phyloP scores from a whole-genome alignment of 1,140 invertebrate genomes.

The Gryon sp. region DNA sequence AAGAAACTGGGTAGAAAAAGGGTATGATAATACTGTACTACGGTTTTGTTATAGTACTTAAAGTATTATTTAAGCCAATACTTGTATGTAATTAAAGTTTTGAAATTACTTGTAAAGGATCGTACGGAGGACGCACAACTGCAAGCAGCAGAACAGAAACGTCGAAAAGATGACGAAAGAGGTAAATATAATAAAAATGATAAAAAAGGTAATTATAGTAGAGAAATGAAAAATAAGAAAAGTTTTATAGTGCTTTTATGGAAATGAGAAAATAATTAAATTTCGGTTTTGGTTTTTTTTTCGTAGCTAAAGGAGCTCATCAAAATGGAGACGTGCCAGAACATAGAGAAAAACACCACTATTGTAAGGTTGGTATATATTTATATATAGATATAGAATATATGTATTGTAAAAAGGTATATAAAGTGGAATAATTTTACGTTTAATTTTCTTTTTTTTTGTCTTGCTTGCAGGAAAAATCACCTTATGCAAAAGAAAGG shows the following conservation, averaged over 20 bases:
- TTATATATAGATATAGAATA: not conserved
- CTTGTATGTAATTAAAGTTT: slow-evolving; percentile 21
- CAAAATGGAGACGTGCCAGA: slow-evolving; percentile 82
- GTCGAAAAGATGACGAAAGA: slow-evolving; percentile 87
- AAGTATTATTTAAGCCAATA: no score
- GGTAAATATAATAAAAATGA: slow-evolving; percentile 77
- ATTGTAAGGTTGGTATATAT: slow-evolving; percentile 77
- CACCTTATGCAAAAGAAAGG: slow-evolving; percentile 83
- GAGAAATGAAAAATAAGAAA: not conserved
- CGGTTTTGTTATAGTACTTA: no score
- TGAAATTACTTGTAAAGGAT: slow-evolving; percentile 79
- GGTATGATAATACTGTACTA: no score
- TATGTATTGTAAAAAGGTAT: slow-evolving; percentile 21
- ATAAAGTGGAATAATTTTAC: not conserved
- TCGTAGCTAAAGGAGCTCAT: slow-evolving; percentile 78
- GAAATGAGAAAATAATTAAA: not conserved
- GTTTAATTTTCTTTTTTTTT: slow-evolving; percentile 17
- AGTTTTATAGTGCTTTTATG: no score
- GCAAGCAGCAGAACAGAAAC: slow-evolving; percentile 83
- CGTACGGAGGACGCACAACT: slow-evolving; percentile 83
- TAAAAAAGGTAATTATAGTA: slow-evolving; percentile 79
- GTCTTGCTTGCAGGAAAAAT: slow-evolving; percentile 83
- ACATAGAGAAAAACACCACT: slow-evolving; percentile 82
- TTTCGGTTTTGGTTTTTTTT: slow-evolving; percentile 46
- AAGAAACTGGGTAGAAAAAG: slow-evolving; percentile 87